These are phyloP conservation scores for Anagyrus pseudococci DNA, from an alignment of 2,888 invertebrate species.

Conservation along the genomic window DNA sequence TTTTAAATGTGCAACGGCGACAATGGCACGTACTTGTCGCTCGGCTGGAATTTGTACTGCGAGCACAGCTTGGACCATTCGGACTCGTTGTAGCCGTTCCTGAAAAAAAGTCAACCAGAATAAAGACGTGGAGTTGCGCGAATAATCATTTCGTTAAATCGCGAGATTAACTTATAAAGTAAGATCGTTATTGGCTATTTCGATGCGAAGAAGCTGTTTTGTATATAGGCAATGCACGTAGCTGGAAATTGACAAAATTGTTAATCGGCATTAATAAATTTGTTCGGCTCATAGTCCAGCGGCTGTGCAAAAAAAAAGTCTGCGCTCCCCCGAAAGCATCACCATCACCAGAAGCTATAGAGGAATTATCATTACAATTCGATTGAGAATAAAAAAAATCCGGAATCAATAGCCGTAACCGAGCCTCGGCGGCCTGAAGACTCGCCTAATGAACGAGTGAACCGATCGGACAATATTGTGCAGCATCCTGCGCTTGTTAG, in stretches of 20 bases:
- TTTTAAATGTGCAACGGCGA: conserved; percentile 60
- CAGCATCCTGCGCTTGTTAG: neutral
- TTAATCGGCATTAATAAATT: too few relatives aligned
- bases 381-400: too few relatives aligned
- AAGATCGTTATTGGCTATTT: too few relatives aligned
- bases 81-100: conserved; percentile 69
- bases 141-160: too few relatives aligned
- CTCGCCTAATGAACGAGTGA: neutral
- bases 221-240: too few relatives aligned
- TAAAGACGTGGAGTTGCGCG: too few relatives aligned
- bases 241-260: too few relatives aligned
- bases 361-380: neutral
- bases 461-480: neutral
- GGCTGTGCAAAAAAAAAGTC: neutral
- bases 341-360: neutral
- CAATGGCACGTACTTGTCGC: conserved; percentile 69
- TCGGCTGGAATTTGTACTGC: conserved; percentile 70
- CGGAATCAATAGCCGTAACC: too few relatives aligned
- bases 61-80: conserved; percentile 68
- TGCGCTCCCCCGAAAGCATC: neutral
- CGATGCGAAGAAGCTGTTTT: too few relatives aligned
- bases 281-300: too few relatives aligned
- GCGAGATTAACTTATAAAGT: too few relatives aligned
- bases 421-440: neutral
- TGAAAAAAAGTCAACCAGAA: conserved; percentile 55